Evolutionary conservation across 2,113 vertebrate genomes (phyloP), one percentile per base, ranked within the genome.

Genomic region (Cottus gobio): DNA sequence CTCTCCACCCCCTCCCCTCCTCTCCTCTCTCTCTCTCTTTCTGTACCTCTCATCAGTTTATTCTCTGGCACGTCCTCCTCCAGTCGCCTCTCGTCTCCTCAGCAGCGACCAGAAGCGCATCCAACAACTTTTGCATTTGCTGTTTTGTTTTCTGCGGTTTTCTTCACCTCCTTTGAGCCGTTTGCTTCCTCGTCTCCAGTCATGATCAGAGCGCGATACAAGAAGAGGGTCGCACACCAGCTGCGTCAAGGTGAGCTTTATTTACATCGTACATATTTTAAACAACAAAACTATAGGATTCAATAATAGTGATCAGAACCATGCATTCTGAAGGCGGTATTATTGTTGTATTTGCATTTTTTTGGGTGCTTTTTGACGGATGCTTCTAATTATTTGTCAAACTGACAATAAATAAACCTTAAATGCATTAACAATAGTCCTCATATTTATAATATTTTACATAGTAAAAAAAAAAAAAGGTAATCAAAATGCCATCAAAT

Each of bases 191-290:
- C 15, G 16, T 73, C 52, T 67, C 5, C 61, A 37, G 22, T 0
- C 74, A 87, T 86, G 85, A 76, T 9, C n/a, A 30, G 63, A 28
- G 74, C n/a, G 20, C 52, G 26, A 2, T 15, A 0, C 7, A 9
- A 72, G 46, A 31, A 48, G 56, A 34, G 3, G 31, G 7, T n/a
- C 20, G 58, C 67, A 57, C 13, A 58, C 1, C 56, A 28, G 61
- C 70, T 70, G 57, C 57, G 9, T n/a, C 57, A 52, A 87, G 90
- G 90, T 92, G 70, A 92, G 85, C 0, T 67, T 48, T 6, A 57
- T 56, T 54, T 66, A 1, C n/a, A 30, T 8, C 62, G 2, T 3
- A 67, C 60, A 58, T 71, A 16, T 61, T 74, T n/a, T 8, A 4
- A 16, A 63, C 0, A n/a, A 69, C n/a, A n/a, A 73, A 52, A 22